Evolutionary conservation across 2,113 vertebrate genomes (phyloP).

Genomic region (Lepus timidus): DNA sequence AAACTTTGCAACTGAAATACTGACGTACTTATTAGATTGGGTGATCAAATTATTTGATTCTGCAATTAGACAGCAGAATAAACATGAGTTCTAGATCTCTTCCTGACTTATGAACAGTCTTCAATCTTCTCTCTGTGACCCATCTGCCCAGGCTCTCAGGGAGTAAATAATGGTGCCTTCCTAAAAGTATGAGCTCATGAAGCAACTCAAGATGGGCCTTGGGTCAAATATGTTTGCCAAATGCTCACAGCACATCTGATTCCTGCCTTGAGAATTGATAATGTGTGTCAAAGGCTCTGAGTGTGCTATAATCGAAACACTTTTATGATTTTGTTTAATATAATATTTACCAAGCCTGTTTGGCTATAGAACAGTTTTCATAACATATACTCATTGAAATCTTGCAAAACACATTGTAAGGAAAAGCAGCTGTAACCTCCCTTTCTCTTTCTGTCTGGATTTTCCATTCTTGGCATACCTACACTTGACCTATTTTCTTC

Average conservation of each 20-base stretch:
- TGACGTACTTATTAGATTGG: not conserved
- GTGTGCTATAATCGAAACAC: not conserved
- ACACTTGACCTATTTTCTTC: not conserved
- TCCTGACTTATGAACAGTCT: not conserved
- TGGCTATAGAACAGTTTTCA: not conserved
- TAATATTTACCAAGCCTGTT: conserved; percentile 16
- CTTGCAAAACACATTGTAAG: not conserved
- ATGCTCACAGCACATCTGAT: not conserved
- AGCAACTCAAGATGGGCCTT: not conserved
- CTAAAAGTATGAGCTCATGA: not conserved
- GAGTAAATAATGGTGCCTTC: not conserved
- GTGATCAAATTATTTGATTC: not conserved
- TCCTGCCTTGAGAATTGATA: not conserved
- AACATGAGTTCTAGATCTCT: conserved; percentile 26
- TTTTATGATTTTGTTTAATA: not conserved
- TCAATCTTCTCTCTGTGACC: not conserved
- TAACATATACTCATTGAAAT: conserved; percentile 33
- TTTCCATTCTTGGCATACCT: not conserved
- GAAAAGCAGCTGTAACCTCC: not conserved
- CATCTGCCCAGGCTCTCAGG: not conserved
- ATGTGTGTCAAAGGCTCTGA: not conserved
- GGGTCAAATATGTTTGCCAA: not conserved
- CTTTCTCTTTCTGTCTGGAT: not conserved
- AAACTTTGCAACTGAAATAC: not conserved
- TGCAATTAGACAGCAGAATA: not conserved